Evolutionary conservation across 2,888 invertebrate genomes (phyloP).

Genomic region (Tetrapedia diversipes): DNA sequence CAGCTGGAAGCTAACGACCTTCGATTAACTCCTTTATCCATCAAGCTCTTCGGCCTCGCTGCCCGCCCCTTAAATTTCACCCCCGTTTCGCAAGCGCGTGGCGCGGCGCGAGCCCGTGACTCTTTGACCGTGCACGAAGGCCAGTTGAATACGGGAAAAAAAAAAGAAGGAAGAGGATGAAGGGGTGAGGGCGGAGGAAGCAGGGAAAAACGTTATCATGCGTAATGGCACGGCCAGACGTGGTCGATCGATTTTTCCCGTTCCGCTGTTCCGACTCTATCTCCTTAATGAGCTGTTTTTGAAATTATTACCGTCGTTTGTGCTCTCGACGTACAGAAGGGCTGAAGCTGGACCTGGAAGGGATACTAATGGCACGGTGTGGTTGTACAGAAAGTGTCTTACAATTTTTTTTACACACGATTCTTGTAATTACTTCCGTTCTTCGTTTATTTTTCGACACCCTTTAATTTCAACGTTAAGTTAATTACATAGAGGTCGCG

Average conservation of each 20-base stretch:
- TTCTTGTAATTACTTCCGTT: too few relatives aligned
- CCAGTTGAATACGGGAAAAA: background rate
- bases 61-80: constrained; percentile 17
- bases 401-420: too few relatives aligned
- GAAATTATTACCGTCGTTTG: constrained; percentile 15
- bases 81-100: background rate
- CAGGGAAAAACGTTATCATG: constrained; percentile 15
- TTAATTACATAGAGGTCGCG: too few relatives aligned
- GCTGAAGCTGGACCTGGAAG: background rate
- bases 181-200: too few relatives aligned
- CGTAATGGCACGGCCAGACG: constrained; percentile 39
- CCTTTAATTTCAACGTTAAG: too few relatives aligned
- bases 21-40: constrained; percentile 46
- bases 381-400: too few relatives aligned
- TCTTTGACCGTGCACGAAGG: background rate
- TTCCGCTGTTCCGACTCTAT: background rate
- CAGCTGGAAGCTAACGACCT: constrained; percentile 42
- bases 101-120: background rate
- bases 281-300: constrained; percentile 22
- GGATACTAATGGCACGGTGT: background rate
- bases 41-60: constrained; percentile 19
- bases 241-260: constrained; percentile 29
- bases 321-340: background rate
- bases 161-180: background rate
- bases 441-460: too few relatives aligned